Evolutionary conservation across 2,797 vertebrate genomes (phyloP).

Genomic region (Microctenopoma stevenorrisi): DNA sequence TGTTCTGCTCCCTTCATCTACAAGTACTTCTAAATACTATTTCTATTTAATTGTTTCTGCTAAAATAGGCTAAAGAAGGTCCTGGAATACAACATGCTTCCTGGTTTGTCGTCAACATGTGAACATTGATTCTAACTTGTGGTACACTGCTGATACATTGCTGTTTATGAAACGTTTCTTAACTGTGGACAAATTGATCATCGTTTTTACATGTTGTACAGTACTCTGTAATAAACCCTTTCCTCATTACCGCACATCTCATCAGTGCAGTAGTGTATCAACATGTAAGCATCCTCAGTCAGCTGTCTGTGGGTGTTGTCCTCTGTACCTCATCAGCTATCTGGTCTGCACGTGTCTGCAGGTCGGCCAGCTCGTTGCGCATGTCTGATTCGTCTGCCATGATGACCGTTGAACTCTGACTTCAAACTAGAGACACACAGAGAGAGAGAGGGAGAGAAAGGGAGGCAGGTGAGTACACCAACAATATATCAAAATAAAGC

Average conservation of each 20-base stretch:
- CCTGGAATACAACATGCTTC: not conserved
- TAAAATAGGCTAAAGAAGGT: not conserved
- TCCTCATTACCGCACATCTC: not conserved
- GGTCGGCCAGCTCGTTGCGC: conserved; percentile 98
- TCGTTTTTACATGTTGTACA: too few species aligned
- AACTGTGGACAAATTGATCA: not conserved
- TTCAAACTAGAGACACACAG: conserved; percentile 46
- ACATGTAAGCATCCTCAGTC: not conserved
- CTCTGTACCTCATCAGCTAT: conserved; percentile 91
- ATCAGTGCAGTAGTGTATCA: not conserved
- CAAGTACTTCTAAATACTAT: not conserved
- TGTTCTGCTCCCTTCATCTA: not conserved
- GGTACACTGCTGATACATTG: not conserved
- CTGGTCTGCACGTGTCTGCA: conserved; percentile 97
- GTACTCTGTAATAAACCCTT: not conserved
- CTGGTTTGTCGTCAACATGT: not conserved
- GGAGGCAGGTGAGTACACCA: conserved; percentile 16
- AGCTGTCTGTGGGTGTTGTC: not conserved
- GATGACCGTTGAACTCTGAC: conserved; percentile 70
- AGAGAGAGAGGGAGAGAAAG: conserved; percentile 10
- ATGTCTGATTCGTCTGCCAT: conserved; percentile 98
- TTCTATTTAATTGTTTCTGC: not conserved
- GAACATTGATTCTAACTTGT: too few species aligned
- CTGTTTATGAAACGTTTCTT: not conserved
- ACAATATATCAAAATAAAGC: not conserved